Percentiles rank a stretch among this genome's conserved stretches.
Conservation (phyloP, 2,797 vertebrate species). For the Sebastes variabilis region DNA sequence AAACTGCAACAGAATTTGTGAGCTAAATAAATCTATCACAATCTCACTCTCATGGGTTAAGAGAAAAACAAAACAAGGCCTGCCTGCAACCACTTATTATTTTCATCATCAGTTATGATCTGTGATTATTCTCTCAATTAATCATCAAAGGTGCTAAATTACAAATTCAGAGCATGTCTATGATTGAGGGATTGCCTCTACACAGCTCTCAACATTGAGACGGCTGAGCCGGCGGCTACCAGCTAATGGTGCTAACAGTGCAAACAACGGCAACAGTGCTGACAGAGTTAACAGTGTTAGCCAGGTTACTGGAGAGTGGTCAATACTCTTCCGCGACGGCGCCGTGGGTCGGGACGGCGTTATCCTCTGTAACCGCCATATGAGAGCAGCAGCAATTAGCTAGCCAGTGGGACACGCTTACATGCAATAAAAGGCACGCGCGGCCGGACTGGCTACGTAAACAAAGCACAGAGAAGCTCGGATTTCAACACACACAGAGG, state of each 20-base stretch:
- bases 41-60: neutral
- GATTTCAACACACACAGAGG: too few relatives aligned
- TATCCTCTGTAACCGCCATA: too few relatives aligned
- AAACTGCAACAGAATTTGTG: neutral
- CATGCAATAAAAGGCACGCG: too few relatives aligned
- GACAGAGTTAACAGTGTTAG: neutral
- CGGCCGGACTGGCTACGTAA: too few relatives aligned
- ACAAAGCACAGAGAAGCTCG: too few relatives aligned
- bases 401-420: too few relatives aligned
- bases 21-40: neutral
- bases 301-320: accelerated
- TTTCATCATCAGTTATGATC: neutral
- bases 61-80: neutral
- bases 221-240: neutral
- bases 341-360: too few relatives aligned
- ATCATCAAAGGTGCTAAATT: neutral
- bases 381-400: too few relatives aligned
- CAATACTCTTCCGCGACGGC: too few relatives aligned
- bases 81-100: neutral
- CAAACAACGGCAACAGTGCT: neutral
- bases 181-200: neutral
- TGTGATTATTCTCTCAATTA: neutral
- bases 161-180: neutral
- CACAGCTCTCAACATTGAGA: neutral
- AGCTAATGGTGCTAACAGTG: neutral